Evolutionary conservation across 2,113 vertebrate genomes (phyloP), one percentile per base, ranked within the genome.

Genomic region (Leucoraja erinaceus): DNA sequence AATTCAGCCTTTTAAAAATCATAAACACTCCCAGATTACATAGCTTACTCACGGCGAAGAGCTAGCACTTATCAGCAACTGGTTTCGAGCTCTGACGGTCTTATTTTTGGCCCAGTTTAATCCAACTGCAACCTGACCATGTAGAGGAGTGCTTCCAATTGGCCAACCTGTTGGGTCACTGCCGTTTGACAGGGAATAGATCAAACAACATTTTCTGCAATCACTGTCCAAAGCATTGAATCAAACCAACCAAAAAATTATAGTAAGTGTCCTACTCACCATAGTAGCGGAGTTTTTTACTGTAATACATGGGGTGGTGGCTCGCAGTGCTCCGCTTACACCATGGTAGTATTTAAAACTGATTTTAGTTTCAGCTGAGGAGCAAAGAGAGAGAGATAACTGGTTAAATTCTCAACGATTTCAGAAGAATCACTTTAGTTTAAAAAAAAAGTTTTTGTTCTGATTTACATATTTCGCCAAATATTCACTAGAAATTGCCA

Each of bases 331-430:
- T 94, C 99, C 99, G 92, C 98, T 99, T 93, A 99, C 97, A 93
- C 99, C 99, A 93, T 99, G 99, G 94, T 99, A 99, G 93, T 99
- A 99, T 94, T 99, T 99, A 94, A 99, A 99, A 94, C 98, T 99
- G 95, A 99, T 98, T 95, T 98, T 99, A 93, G 99, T 99, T 96
- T 99, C 99, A 93, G 98, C 99, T 99, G 95, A 31, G 94, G 90
- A 95, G 96, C 86, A 20, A 94, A 95, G 92, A 93, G 78, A 83
- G 92, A 94, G 91, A 66, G 93, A 94, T 93, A 79, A 11, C 10
- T 61, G 22, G 28, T n/a, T 38, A n/a, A 93, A n/a, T 66, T 54
- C 59, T 70, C 16, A 28, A 54, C 54, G 38, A 91, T 11, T 38
- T 5, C 31, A 91, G 56, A 68, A 90, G 66, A 91, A 72, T 11